A percentile compares a stretch with the other conserved stretches of the same genome.
Conservation (phyloP, 2,113 vertebrate genomes). For the Tringa solitaria region DNA sequence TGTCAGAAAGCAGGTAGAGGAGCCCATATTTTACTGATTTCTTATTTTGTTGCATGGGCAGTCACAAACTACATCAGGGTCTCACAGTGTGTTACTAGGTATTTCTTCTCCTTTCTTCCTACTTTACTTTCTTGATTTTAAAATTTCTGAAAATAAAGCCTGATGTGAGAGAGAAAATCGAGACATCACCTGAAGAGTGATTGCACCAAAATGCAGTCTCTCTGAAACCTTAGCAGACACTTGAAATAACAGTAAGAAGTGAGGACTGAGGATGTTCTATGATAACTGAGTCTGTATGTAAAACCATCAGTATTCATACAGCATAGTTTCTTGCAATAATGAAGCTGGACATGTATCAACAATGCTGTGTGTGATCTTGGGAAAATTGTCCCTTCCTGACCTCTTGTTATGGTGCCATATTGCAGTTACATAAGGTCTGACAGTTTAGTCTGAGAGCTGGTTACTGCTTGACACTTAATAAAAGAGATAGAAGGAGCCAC, state of each 20-base stretch:
- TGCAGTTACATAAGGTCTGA: not conserved
- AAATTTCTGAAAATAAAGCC: not conserved
- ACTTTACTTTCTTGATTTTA: not conserved
- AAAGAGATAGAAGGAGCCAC: not conserved
- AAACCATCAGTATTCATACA: not conserved
- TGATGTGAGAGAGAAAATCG: not conserved
- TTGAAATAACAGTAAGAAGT: not conserved
- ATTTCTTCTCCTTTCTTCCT: not conserved
- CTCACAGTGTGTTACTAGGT: not conserved
- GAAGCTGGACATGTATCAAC: not conserved
- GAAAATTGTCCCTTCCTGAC: not conserved
- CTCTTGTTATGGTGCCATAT: not conserved
- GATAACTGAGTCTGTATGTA: not conserved
- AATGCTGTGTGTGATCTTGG: not conserved
- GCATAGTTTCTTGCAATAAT: not conserved
- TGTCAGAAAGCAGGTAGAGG: conserved; percentile 64
- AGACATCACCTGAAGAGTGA: not conserved
- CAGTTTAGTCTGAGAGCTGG: not conserved
- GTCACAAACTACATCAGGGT: not conserved
- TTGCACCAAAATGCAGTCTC: not conserved
- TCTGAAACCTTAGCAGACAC: not conserved
- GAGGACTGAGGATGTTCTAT: not conserved
- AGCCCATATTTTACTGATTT: not conserved
- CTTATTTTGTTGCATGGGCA: not conserved
- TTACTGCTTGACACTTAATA: not conserved